Base-by-base conservation (phyloP, 1,140 invertebrate species). In the Rhopalosiphum maidis region DNA sequence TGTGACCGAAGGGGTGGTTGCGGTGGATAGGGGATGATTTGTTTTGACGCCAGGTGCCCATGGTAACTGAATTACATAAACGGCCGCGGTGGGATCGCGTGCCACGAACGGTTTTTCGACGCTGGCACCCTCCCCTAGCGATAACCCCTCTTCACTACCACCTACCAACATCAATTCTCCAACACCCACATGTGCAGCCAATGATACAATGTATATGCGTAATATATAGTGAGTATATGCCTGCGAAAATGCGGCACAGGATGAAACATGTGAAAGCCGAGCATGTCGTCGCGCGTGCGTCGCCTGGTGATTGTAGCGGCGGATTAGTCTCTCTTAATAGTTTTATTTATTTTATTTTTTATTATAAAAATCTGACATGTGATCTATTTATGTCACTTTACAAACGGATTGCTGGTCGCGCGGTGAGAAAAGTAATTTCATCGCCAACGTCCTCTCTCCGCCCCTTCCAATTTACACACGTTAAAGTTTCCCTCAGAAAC, bases 351-450 rank as follows among this genome's bases (percentile, higher is more conserved):
- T 91, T 91, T 82, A 41, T 54, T 92, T 92, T 82, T 82, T 82
- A 35, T 48, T 35, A 18, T 43, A 18, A 51, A 92, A 92, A 92
- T 92, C 90, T 92, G 90, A 92, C 68, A 83, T 83, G n/a, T 83
- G 43, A 92, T 92, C 82, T 92, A 92, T 92, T 92, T 92, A 92
- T 92, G 90, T 92, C 68, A 92, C 90, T 92, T 35, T 43, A 25
- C 7, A 23, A 92, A 92, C 60, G 90, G 41, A 41, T 82, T 91
- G 55, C 9, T 1, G 46, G n/a, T 92, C 8, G n/a, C 23, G 23
- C 43, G 90, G 68, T 9, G 30, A 92, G 23, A 46, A 48, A 41
- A 82, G 68, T 21, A 83, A 92, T 82, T 82, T 30, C 35, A 46
- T 48, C 51, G n/a, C 30, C n/a, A 30, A 11, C 48, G 22, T 11